Conservation (phyloP, 2,113 vertebrate species). For the Psilopsiagon aymara region DNA sequence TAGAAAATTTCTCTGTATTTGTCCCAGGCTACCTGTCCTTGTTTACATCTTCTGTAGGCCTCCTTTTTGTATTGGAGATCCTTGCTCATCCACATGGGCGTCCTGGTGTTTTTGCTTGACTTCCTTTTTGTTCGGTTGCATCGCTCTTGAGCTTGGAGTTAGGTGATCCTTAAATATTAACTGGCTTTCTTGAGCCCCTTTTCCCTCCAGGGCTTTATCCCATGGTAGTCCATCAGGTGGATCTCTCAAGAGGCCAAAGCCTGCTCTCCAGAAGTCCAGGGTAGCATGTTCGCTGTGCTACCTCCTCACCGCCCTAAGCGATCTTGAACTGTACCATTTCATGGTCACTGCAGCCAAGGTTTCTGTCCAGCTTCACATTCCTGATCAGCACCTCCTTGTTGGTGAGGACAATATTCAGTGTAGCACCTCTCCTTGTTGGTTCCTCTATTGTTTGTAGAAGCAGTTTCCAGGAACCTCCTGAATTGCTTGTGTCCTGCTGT, state of each 20-base stretch:
- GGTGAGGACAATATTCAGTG: background rate
- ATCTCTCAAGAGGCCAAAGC: background rate
- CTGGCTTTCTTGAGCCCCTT: background rate
- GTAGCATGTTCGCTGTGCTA: background rate
- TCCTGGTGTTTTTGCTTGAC: background rate
- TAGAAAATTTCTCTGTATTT: background rate
- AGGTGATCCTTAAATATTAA: background rate
- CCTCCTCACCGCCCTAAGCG: background rate
- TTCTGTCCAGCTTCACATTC: background rate
- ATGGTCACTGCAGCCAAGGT: background rate
- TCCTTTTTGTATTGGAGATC: background rate
- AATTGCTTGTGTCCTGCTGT: background rate
- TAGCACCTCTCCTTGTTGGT: background rate
- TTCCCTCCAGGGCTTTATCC: background rate
- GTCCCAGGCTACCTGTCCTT: background rate
- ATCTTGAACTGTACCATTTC: background rate
- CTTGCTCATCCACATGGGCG: background rate
- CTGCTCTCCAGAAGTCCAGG: background rate
- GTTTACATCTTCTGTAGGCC: background rate
- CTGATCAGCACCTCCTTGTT: background rate
- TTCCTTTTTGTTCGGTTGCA: background rate
- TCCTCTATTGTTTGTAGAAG: background rate
- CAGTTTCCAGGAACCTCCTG: background rate
- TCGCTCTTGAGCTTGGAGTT: background rate
- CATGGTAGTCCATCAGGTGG: background rate